These are phyloP conservation scores for Heterodera carotae DNA, from an alignment of 1,140 invertebrate genomes.

Conservation along the genomic window DNA sequence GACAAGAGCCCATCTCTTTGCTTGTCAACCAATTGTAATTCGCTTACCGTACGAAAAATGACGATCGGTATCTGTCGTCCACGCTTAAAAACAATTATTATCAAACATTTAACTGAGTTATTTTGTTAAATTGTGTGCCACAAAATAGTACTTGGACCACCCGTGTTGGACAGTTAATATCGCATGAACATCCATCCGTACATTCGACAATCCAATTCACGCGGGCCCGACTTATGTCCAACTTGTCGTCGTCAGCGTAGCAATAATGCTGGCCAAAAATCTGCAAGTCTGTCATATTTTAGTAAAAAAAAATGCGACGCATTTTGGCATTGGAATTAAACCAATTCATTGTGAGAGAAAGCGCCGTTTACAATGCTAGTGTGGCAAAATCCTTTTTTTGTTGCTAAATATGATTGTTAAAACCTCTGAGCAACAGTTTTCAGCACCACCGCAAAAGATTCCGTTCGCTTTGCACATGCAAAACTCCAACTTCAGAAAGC, in stretches of 20 bases:
- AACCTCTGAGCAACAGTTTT: slow-evolving; percentile 4
- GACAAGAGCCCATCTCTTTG: too few species aligned
- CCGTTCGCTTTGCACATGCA: slow-evolving; percentile 11
- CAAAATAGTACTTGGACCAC: slow-evolving; percentile 30
- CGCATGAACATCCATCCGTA: slow-evolving; percentile 38
- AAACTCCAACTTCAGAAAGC: slow-evolving; percentile 17
- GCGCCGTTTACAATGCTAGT: too few species aligned
- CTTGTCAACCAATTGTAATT: too few species aligned
- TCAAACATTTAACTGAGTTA: too few species aligned
- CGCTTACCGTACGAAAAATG: slow-evolving; percentile 40
- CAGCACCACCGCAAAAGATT: not conserved
- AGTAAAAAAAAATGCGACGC: not conserved
- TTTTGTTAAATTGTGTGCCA: too few species aligned
- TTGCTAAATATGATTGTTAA: too few species aligned
- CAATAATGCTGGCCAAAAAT: slow-evolving; percentile 37
- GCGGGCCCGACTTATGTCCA: not conserved
- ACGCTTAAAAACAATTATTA: slow-evolving; percentile 19
- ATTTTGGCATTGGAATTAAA: too few species aligned
- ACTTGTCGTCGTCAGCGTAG: slow-evolving; percentile 26
- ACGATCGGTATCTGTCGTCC: slow-evolving; percentile 44
- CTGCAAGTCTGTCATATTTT: too few species aligned
- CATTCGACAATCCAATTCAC: slow-evolving; percentile 40
- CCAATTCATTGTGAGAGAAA: too few species aligned
- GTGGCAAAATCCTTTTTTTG: too few species aligned
- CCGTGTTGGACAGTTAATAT: slow-evolving; percentile 34